phyloP scores from a whole-genome alignment of 2,888 invertebrate species.

The Epirrhoe tristata region DNA sequence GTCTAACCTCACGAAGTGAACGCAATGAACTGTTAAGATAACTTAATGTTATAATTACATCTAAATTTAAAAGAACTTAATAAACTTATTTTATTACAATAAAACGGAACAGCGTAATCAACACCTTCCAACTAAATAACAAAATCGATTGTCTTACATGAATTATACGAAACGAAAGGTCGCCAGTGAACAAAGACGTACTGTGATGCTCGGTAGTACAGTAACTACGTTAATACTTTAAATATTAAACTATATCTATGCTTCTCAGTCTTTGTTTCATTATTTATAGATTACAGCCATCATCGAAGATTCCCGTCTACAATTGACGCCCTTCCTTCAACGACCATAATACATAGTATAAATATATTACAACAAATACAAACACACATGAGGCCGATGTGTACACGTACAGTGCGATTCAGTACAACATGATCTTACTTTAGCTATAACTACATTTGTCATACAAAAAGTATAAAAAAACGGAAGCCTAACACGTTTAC shows the following conservation, averaged over 20 bases:
- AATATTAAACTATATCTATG: slow-evolving; percentile 81
- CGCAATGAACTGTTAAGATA: slow-evolving; percentile 30
- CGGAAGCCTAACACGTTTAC: not conserved
- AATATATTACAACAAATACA: slow-evolving; percentile 48
- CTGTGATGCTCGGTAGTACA: slow-evolving; percentile 70
- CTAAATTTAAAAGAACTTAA: slow-evolving; percentile 39
- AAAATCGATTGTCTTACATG: slow-evolving; percentile 44
- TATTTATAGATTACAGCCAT: slow-evolving; percentile 76
- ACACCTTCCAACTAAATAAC: slow-evolving; percentile 44
- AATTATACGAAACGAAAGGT: slow-evolving; percentile 35
- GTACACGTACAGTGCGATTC: slow-evolving; percentile 18
- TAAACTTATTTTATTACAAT: slow-evolving; percentile 31
- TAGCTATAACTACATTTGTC: not conserved
- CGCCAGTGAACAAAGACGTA: slow-evolving; percentile 60
- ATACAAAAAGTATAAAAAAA: not conserved
- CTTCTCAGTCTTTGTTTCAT: slow-evolving; percentile 83
- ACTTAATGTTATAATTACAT: slow-evolving; percentile 27
- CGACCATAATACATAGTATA: slow-evolving; percentile 59
- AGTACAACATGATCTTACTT: not conserved
- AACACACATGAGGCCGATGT: slow-evolving; percentile 41
- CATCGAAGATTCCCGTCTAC: slow-evolving; percentile 65
- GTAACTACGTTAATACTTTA: slow-evolving; percentile 75
- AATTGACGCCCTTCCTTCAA: slow-evolving; percentile 60
- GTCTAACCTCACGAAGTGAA: slow-evolving; percentile 42
- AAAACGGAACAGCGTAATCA: slow-evolving; percentile 31